These are phyloP conservation scores for Orestias chungarensis DNA, from an alignment of 2,797 vertebrate species.

Conservation along the genomic window DNA sequence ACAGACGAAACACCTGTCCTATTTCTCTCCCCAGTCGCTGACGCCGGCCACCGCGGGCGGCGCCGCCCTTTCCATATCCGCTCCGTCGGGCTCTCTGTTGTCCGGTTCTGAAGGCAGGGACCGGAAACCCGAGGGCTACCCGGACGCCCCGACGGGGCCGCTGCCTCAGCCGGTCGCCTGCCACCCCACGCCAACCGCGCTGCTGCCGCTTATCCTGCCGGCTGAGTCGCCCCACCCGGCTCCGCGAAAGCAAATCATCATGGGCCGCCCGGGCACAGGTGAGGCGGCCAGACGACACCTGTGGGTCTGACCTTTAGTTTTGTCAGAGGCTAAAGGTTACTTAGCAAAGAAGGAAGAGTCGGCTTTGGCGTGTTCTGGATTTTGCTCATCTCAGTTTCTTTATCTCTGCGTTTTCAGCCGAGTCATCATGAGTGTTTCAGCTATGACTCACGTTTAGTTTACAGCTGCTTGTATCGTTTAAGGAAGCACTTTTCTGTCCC, in stretches of 20 bases:
- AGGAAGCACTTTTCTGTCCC: constrained; percentile 2
- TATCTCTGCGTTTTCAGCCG: constrained; percentile 47
- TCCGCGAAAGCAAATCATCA: constrained; percentile 94
- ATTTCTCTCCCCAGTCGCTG: constrained; percentile 66
- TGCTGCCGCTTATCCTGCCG: constrained; percentile 91
- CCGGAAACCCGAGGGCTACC: constrained; percentile 76
- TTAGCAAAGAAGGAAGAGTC: constrained; percentile 29
- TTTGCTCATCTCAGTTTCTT: constrained; percentile 43
- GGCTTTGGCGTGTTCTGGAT: constrained; percentile 21
- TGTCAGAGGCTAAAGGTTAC: constrained; percentile 29
- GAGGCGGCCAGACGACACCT: constrained; percentile 41
- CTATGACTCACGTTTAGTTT: constrained; percentile 52
- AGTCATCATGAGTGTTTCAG: constrained; percentile 44
- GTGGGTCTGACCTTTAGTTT: constrained; percentile 37
- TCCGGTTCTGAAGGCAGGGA: constrained; percentile 78
- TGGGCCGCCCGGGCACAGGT: constrained; percentile 93
- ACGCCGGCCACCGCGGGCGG: constrained; percentile 70
- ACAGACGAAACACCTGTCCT: neutral
- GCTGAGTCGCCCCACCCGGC: constrained; percentile 89
- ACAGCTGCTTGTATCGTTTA: constrained; percentile 35
- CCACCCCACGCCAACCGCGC: constrained; percentile 90
- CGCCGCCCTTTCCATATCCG: constrained; percentile 65
- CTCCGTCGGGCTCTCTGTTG: constrained; percentile 60
- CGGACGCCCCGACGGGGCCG: constrained; percentile 71
- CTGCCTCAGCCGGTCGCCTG: constrained; percentile 91